Conservation (phyloP, 2,113 vertebrate genomes). For the Hepsetus odoe region DNA sequence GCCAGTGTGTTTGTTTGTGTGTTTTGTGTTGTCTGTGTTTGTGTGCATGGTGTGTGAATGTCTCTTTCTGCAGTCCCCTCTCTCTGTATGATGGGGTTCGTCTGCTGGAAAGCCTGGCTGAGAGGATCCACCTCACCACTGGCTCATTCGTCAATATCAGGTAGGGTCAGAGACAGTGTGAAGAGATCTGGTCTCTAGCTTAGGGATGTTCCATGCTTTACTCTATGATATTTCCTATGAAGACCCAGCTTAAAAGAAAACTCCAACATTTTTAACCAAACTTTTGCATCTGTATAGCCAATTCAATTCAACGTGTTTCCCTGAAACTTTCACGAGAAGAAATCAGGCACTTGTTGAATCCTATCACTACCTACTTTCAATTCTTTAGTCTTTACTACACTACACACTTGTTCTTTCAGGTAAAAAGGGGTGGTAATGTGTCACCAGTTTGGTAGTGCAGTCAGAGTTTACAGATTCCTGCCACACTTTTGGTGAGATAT, state of each 20-base stretch:
- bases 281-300: not conserved
- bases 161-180: slow-evolving; percentile 62
- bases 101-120: slow-evolving; percentile 84
- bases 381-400: too few species aligned
- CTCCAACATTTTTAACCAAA: not conserved
- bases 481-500: not conserved
- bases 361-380: too few species aligned
- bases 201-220: slow-evolving; percentile 10
- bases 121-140: slow-evolving; percentile 80
- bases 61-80: slow-evolving; percentile 78
- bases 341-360: not conserved
- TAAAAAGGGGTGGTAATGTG: not conserved
- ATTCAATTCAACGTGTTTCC: not conserved
- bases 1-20: slow-evolving; percentile 19
- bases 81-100: slow-evolving; percentile 80
- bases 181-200: not conserved
- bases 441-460: not conserved
- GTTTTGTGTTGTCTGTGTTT: slow-evolving; percentile 31
- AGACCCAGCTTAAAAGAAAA: not conserved
- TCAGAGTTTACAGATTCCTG: too few species aligned
- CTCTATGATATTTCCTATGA: not conserved
- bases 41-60: slow-evolving; percentile 46
- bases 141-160: slow-evolving; percentile 89
- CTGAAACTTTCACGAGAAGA: too few species aligned
- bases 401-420: too few species aligned